Evolutionary conservation across 1,140 invertebrate species (phyloP).

Genomic region (Zaprionus kolodkinae): DNA sequence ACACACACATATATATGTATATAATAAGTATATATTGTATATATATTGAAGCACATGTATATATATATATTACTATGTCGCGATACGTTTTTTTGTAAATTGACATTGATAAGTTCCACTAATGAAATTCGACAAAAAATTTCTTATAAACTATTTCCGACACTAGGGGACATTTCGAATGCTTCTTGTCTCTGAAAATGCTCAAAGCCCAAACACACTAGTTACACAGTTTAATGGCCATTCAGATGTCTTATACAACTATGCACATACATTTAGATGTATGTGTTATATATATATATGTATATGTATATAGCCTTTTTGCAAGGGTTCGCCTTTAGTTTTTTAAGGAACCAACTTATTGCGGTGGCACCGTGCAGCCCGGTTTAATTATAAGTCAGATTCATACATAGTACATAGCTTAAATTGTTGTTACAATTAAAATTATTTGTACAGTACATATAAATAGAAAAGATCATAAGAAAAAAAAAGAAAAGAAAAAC

Average conservation of each 20-base stretch:
- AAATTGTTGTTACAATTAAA: slow-evolving; percentile 32
- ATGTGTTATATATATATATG: not conserved
- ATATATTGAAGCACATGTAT: slow-evolving; percentile 3
- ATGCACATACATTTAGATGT: not conserved
- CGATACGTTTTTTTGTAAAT: not conserved
- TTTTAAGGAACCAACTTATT: slow-evolving; percentile 6
- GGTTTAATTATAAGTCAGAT: not conserved
- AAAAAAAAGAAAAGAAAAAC: not conserved
- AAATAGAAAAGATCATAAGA: not conserved
- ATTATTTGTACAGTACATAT: slow-evolving; percentile 32
- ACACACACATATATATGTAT: not conserved
- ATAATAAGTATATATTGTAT: not conserved
- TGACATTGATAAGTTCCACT: slow-evolving; percentile 1
- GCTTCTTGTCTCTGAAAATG: not conserved
- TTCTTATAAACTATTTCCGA: slow-evolving; percentile 1
- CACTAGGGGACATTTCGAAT: slow-evolving; percentile 1
- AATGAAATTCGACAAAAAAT: not conserved
- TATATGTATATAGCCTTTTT: slow-evolving; percentile 9
- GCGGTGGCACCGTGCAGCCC: slow-evolving; percentile 10
- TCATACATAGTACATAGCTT: not conserved
- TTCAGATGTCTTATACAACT: not conserved
- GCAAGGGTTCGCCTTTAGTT: slow-evolving; percentile 3
- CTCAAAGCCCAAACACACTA: not conserved
- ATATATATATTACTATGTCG: not conserved
- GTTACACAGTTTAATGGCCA: not conserved